Conservation (phyloP, 2,113 vertebrate species). For the Egretta garzetta region DNA sequence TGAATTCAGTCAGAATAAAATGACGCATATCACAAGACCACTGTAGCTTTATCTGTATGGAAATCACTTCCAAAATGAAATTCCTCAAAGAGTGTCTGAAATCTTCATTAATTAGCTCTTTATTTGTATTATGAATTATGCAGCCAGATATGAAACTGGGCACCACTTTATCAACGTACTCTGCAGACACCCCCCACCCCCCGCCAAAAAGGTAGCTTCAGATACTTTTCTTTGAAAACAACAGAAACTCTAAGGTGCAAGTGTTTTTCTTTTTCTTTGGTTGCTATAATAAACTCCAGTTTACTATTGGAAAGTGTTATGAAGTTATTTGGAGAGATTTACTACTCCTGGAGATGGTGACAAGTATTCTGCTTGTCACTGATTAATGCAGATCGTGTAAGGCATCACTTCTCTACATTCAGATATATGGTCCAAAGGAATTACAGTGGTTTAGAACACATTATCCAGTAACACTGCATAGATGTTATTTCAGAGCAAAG, state of each 20-base stretch:
- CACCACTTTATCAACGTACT: neutral
- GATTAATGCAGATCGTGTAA: neutral
- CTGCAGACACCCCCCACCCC: neutral
- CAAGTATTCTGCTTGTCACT: neutral
- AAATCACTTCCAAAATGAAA: neutral
- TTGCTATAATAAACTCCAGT: neutral
- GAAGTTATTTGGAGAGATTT: neutral
- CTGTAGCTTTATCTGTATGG: neutral
- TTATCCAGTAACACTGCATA: neutral
- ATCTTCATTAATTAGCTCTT: neutral
- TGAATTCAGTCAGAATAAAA: neutral
- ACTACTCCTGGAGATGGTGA: neutral
- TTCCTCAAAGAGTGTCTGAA: neutral
- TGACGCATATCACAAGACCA: neutral
- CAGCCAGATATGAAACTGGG: neutral
- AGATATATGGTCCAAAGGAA: neutral
- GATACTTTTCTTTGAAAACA: neutral
- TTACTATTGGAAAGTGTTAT: neutral
- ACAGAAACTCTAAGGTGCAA: neutral
- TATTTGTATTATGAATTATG: neutral
- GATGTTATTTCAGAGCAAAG: neutral
- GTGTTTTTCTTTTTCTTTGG: neutral
- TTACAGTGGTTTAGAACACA: neutral
- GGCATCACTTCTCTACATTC: neutral
- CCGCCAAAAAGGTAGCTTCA: accelerated